A percentile compares a stretch with the other conserved stretches of the same genome.
Conservation (phyloP, 2,888 invertebrate species). For the Siphonodentalium dalli region DNA sequence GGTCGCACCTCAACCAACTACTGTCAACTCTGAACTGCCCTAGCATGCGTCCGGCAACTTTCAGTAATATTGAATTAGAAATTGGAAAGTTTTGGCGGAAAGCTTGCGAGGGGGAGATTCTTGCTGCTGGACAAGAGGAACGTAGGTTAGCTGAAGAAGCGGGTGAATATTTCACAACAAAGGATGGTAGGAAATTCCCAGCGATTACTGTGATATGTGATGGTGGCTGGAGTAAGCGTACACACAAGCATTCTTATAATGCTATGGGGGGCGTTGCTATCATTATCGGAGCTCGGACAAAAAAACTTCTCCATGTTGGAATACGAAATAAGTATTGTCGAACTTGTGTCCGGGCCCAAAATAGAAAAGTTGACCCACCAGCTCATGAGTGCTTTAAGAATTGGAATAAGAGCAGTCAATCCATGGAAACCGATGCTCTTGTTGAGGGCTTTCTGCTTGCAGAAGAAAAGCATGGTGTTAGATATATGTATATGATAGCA, state of each 20-base stretch:
- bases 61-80: too few relatives aligned
- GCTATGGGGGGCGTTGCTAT: slow-evolving; percentile 16
- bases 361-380: not conserved
- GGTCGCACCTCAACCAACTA: too few relatives aligned
- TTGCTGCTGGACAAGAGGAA: too few relatives aligned
- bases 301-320: slow-evolving; percentile 20
- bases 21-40: too few relatives aligned
- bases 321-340: slow-evolving; percentile 18
- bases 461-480: slow-evolving; percentile 1
- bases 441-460: not conserved
- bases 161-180: too few relatives aligned
- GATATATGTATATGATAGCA: not conserved
- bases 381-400: slow-evolving; percentile 16
- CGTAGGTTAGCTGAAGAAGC: too few relatives aligned
- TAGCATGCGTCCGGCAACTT: too few relatives aligned
- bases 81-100: too few relatives aligned
- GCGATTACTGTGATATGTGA: slow-evolving; percentile 19
- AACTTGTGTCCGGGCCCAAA: slow-evolving; percentile 4
- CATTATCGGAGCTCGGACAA: slow-evolving; percentile 15
- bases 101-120: too few relatives aligned
- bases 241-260: slow-evolving; percentile 21
- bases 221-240: slow-evolving; percentile 20
- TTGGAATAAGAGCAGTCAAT: slow-evolving; percentile 14
- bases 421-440: slow-evolving; percentile 11
- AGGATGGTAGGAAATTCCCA: too few relatives aligned